Evolutionary conservation across 2,888 invertebrate genomes (phyloP).

Genomic region (Chaetogeoica ovagalla): DNA sequence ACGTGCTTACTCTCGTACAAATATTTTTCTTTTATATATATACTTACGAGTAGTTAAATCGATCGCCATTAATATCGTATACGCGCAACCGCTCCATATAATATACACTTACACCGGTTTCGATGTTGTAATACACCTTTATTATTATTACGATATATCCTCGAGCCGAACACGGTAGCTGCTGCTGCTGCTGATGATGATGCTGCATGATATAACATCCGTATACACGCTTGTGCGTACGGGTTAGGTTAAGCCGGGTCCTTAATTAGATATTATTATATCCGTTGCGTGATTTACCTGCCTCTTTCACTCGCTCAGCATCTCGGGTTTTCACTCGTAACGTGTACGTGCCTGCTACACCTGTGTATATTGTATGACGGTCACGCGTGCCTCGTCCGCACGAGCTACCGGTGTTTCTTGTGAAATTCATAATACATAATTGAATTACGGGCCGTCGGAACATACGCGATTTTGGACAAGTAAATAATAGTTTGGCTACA

Average conservation of each 20-base stretch:
- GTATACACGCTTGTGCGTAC: not conserved
- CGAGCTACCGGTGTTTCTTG: slow-evolving; percentile 18
- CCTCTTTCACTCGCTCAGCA: not conserved
- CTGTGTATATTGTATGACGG: not conserved
- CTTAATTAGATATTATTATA: slow-evolving; percentile 42
- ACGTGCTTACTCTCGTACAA: not conserved
- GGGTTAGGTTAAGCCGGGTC: not conserved
- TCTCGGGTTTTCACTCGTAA: not conserved
- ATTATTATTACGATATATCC: slow-evolving; percentile 7
- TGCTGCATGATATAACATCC: no score
- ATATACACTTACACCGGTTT: not conserved
- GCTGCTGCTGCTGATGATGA: not conserved
- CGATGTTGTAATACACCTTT: not conserved
- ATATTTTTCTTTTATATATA: not conserved
- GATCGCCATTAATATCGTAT: slow-evolving; percentile 4
- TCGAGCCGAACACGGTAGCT: slow-evolving; percentile 49
- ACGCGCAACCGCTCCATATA: not conserved
- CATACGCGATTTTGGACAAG: not conserved
- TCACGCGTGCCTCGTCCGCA: not conserved
- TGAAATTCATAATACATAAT: not conserved
- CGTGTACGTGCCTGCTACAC: no score
- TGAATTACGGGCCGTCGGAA: not conserved
- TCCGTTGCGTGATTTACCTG: slow-evolving; percentile 43
- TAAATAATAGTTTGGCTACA: not conserved
- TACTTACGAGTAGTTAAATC: not conserved